phyloP scores from a whole-genome alignment of 2,888 invertebrate genomes.

The Cactoblastis cactorum region DNA sequence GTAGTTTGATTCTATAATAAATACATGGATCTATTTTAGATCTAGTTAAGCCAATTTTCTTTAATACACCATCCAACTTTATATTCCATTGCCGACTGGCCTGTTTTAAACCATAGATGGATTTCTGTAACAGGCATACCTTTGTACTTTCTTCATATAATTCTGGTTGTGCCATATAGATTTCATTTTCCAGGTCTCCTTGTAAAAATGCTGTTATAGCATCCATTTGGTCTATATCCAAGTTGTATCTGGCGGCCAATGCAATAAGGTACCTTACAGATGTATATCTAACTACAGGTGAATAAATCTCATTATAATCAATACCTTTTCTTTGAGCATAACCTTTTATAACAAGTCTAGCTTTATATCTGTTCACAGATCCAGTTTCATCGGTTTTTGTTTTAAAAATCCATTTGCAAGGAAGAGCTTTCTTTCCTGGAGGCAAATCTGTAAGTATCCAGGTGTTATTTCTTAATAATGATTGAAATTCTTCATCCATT shows the following conservation, averaged over 20 bases:
- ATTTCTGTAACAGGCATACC: background rate
- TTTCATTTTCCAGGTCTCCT: conserved; percentile 24
- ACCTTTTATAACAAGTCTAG: conserved; percentile 19
- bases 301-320: conserved; percentile 19
- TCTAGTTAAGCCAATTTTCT: conserved; percentile 17
- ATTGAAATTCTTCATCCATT: conserved; percentile 9
- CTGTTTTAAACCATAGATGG: background rate
- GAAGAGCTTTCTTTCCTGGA: conserved; percentile 17
- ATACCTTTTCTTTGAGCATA: conserved; percentile 15
- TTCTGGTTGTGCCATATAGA: conserved; percentile 24
- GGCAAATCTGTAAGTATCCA: conserved; percentile 1
- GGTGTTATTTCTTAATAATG: conserved; percentile 5
- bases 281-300: conserved; percentile 18
- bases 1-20: conserved; percentile 14
- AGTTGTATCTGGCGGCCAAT: background rate
- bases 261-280: conserved; percentile 8
- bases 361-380: conserved; percentile 19
- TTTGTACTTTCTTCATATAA: conserved; percentile 15
- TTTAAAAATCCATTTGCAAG: conserved; percentile 30
- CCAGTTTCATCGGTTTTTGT: conserved; percentile 24
- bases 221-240: conserved; percentile 20
- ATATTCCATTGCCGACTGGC: conserved; percentile 24
- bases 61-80: conserved; percentile 18
- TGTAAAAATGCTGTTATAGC: conserved; percentile 21
- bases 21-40: conserved; percentile 22